Conservation (phyloP, 2,113 vertebrate genomes). For the Theristicus caerulescens region DNA sequence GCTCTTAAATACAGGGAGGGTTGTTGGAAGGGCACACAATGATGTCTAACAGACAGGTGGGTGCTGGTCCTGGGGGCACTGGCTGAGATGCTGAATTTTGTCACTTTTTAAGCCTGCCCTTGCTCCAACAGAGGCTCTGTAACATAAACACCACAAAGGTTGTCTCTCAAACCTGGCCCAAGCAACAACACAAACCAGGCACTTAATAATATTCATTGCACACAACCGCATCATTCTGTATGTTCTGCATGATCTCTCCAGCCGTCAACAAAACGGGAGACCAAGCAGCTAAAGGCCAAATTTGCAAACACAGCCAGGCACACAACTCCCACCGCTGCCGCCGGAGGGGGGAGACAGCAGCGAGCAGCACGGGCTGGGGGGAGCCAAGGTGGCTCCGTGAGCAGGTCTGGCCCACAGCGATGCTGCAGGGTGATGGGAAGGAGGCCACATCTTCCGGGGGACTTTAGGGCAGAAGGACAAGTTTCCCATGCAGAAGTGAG, state of each 20-base stretch:
- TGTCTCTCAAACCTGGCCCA: background rate
- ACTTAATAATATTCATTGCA: background rate
- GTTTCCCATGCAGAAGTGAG: background rate
- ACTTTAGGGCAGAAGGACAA: background rate
- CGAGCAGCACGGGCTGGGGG: background rate
- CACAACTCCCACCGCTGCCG: background rate
- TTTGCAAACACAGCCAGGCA: conserved; percentile 17
- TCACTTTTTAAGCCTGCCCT: background rate
- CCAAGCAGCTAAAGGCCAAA: conserved; percentile 24
- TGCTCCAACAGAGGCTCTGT: background rate
- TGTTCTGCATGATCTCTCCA: conserved; percentile 23
- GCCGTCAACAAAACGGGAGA: background rate
- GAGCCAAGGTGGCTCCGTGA: background rate
- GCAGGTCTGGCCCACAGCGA: background rate
- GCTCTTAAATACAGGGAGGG: background rate
- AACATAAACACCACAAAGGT: background rate
- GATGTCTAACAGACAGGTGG: background rate
- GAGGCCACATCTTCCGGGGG: background rate
- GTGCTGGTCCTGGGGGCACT: background rate
- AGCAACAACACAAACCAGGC: background rate
- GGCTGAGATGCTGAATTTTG: background rate
- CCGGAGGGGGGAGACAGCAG: rapidly evolving
- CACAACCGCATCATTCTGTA: background rate
- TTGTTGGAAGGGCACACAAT: background rate
- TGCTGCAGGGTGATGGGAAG: background rate